Evolutionary conservation across 2,888 invertebrate species (phyloP).

Genomic region (Chaitophorus viminalis): DNA sequence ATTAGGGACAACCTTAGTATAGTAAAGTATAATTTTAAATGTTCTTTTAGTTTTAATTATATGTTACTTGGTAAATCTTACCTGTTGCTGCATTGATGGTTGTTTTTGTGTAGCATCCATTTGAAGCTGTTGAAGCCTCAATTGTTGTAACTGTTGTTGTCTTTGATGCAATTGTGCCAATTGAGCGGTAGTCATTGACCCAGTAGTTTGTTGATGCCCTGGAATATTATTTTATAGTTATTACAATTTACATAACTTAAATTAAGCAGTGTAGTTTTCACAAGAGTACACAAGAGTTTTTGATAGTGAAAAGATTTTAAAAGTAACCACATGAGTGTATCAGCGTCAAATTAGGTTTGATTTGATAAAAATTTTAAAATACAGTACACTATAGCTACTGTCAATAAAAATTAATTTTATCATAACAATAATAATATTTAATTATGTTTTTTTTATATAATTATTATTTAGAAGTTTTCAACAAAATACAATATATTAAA

Average conservation of each 20-base stretch:
- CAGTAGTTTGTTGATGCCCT: slow-evolving; percentile 59
- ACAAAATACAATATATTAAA: too few relatives aligned
- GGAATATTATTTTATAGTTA: not conserved
- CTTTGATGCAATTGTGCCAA: slow-evolving; percentile 68
- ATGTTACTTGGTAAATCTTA: slow-evolving; percentile 36
- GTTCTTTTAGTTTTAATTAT: not conserved
- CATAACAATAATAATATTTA: too few relatives aligned
- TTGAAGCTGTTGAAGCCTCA: slow-evolving; percentile 63
- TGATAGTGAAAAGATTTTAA: too few relatives aligned
- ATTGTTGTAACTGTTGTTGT: slow-evolving; percentile 65
- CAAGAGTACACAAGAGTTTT: too few relatives aligned
- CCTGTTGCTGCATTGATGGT: slow-evolving; percentile 70
- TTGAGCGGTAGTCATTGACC: slow-evolving; percentile 49
- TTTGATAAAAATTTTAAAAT: too few relatives aligned
- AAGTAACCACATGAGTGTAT: too few relatives aligned
- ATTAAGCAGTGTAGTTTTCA: not conserved
- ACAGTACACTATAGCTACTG: too few relatives aligned
- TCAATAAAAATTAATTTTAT: too few relatives aligned
- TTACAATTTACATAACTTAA: not conserved
- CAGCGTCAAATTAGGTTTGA: too few relatives aligned
- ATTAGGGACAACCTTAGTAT: slow-evolving; percentile 33
- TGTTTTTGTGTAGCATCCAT: slow-evolving; percentile 68
- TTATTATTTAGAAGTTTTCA: too few relatives aligned
- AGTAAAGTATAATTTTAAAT: not conserved
- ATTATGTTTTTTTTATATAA: too few relatives aligned